These are phyloP conservation scores for Caenorhabditis japonica DNA, from an alignment of 2,888 invertebrate genomes.

Conservation along the genomic window DNA sequence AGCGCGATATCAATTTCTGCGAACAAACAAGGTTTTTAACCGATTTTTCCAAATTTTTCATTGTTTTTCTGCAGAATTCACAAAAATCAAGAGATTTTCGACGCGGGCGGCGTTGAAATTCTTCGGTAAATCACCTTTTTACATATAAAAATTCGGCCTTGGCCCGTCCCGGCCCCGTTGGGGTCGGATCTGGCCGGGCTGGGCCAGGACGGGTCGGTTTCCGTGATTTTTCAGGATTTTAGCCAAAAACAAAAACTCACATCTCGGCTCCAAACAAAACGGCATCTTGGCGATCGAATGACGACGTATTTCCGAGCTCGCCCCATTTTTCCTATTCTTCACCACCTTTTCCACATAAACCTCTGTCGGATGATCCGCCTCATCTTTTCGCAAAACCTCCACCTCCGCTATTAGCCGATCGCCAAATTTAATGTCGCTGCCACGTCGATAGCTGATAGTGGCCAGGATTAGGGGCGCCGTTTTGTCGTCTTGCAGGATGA, in stretches of 20 bases:
- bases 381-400: constrained; percentile 16
- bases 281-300: constrained; percentile 18
- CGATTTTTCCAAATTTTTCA: no score
- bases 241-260: constrained; percentile 6
- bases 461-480: constrained; percentile 5
- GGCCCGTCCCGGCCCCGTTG: no score
- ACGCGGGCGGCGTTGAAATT: no score
- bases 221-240: no score
- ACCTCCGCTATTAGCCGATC: constrained; percentile 14
- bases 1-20: no score
- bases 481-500: constrained; percentile 19
- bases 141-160: no score
- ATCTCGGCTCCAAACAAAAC: constrained; percentile 14
- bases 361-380: background rate
- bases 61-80: no score
- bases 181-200: no score
- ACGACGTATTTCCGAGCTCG: background rate
- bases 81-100: no score
- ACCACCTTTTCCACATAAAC: constrained; percentile 20
- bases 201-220: no score
- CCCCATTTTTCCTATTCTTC: constrained; percentile 9
- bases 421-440: constrained; percentile 15
- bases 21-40: no score
- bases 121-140: no score
- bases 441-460: constrained; percentile 2